Conservation (phyloP, 2,113 vertebrate genomes). For the Mus musculus region GRCm39 chr16:32802001-32802500, state of each 20-base stretch:
- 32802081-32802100: conserved; percentile 22
- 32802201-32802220: conserved; percentile 88
- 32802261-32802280: conserved; percentile 90
- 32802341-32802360: conserved; percentile 3
- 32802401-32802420: neutral
- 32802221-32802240: conserved; percentile 86
- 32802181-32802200: conserved; percentile 83
- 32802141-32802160: conserved; percentile 46
- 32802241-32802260: conserved; percentile 89
- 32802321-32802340: conserved; percentile 45
- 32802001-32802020: neutral
- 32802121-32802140: conserved; percentile 36
- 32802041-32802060: conserved; percentile 27
- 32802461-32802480: conserved; percentile 44
- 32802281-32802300: conserved; percentile 34
- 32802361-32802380: neutral
- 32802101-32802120: neutral
- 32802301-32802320: conserved; percentile 53
- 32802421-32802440: neutral
- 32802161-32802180: neutral
- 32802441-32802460: conserved; percentile 42
- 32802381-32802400: conserved; percentile 22
- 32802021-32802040: conserved; percentile 18
- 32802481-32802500: neutral
- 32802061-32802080: conserved; percentile 30